Conservation (phyloP, 2,113 vertebrate genomes). For the Coreoperca whiteheadi region DNA sequence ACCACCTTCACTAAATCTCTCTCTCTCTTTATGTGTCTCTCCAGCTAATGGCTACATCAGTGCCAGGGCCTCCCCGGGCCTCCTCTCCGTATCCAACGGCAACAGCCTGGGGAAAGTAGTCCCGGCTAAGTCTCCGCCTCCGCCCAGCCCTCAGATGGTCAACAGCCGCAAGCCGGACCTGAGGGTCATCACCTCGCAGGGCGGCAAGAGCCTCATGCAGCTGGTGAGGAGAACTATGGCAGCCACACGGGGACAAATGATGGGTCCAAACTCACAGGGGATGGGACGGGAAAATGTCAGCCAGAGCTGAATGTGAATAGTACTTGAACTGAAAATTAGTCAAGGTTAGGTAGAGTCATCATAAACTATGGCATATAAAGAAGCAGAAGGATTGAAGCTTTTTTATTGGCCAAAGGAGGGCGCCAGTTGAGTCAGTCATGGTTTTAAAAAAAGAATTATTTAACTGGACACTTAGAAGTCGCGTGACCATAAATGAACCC, state of each 20-base stretch:
- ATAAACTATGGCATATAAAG: not conserved
- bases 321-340: not conserved
- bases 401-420: not conserved
- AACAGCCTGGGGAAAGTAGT: constrained; percentile 93
- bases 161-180: constrained; percentile 94
- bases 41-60: constrained; percentile 96
- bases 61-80: constrained; percentile 93
- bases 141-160: constrained; percentile 87
- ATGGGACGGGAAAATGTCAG: too few species aligned
- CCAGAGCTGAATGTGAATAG: not conserved
- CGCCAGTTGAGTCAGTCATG: not conserved
- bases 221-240: constrained; percentile 88
- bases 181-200: constrained; percentile 96
- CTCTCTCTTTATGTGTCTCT: constrained; percentile 31
- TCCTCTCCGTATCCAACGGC: constrained; percentile 91
- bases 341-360: not conserved
- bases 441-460: not conserved
- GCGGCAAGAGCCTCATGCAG: constrained; percentile 93
- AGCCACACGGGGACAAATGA: constrained; percentile 23
- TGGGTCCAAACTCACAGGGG: not conserved
- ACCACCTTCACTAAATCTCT: constrained; percentile 29
- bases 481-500: not conserved
- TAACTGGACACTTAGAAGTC: not conserved
- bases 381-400: not conserved
- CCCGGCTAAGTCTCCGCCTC: constrained; percentile 91